These are phyloP conservation scores for Micromesistius poutassou DNA, from an alignment of 2,797 vertebrate species.

Conservation along the genomic window DNA sequence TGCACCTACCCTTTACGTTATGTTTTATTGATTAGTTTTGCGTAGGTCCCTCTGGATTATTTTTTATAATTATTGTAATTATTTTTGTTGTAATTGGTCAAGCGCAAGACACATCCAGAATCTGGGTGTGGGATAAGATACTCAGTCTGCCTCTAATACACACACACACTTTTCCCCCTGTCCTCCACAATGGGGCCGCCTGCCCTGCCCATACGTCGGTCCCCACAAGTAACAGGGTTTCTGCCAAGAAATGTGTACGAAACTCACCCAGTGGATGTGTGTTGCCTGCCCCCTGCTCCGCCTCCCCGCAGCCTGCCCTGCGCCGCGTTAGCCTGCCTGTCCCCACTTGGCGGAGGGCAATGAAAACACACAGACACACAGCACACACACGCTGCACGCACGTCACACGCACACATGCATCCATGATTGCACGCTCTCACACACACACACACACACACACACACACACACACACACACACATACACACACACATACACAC, in stretches of 20 bases:
- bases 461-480: neutral
- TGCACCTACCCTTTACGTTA: too few species aligned
- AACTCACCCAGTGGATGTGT: conserved; percentile 44
- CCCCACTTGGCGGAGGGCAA: conserved; percentile 31
- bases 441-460: conserved; percentile 5
- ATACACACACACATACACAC: neutral
- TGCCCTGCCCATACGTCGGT: too few species aligned
- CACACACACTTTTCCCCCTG: conserved; percentile 10
- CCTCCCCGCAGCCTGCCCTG: conserved; percentile 21
- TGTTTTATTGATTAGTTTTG: too few species aligned
- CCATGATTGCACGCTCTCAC: neutral
- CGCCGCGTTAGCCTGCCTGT: conserved; percentile 14
- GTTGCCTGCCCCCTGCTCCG: conserved; percentile 20
- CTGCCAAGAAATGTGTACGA: conserved; percentile 30
- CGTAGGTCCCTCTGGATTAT: too few species aligned
- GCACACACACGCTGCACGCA: neutral
- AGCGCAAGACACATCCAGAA: neutral
- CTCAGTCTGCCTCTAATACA: neutral
- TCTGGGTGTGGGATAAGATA: neutral
- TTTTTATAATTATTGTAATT: too few species aligned
- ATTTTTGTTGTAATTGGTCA: too few species aligned
- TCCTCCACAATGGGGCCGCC: neutral
- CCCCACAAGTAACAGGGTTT: conserved; percentile 2
- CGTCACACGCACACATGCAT: neutral
- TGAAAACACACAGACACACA: conserved; percentile 36